Evolutionary conservation across 2,113 vertebrate genomes (phyloP), one percentile per base, ranked within the genome.

Genomic region (Nicator chloris): DNA sequence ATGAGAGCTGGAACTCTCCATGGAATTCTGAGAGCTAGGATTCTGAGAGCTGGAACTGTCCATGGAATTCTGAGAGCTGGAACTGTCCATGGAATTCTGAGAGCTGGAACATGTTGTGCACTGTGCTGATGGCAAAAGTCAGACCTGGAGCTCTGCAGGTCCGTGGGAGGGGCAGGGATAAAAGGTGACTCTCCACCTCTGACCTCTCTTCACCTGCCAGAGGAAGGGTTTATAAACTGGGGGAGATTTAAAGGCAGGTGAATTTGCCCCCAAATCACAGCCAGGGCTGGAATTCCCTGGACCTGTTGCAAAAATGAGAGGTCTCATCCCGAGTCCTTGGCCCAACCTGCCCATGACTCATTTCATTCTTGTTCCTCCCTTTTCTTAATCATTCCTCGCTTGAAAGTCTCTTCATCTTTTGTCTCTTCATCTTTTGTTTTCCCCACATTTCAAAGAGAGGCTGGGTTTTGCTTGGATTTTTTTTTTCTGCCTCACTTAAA

Each of bases 81-180:
- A 47, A 14, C 7, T 50, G 42, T 33, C 50, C 21, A 2, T 9
- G 31, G 69, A 51, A 17, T 42, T 5, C 0, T 4, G 7, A 21
- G 26, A 5, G 42, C 63, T 68, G 79, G 57, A 7, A 60, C 17
- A 15, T 1, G 6, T 1, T 1, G 0, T 17, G 56, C 31, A 0
- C 20, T 13, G 21, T 11, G 37, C 31, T 8, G 4, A 1, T 16
- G 47, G 63, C n/a, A 33, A 4, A 15, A 42, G 9, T 1, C 56
- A 39, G 47, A 13, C 6, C 40, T 54, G 42, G 18, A 22, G 14
- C 5, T 22, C 15, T 11, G 20, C 23, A 1, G 24, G 8, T 39
- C 65, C 35, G 28, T 13, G 2, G 3, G 27, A 42, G 23, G 5
- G 5, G 37, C 16, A 27, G 45, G n/a, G n/a, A 11, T 2, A 2